Percentiles rank a stretch among this genome's conserved stretches.
Evolutionary conservation across 2,113 vertebrate genomes (phyloP).

Genomic region (Tretioscincus oriximinensis): DNA sequence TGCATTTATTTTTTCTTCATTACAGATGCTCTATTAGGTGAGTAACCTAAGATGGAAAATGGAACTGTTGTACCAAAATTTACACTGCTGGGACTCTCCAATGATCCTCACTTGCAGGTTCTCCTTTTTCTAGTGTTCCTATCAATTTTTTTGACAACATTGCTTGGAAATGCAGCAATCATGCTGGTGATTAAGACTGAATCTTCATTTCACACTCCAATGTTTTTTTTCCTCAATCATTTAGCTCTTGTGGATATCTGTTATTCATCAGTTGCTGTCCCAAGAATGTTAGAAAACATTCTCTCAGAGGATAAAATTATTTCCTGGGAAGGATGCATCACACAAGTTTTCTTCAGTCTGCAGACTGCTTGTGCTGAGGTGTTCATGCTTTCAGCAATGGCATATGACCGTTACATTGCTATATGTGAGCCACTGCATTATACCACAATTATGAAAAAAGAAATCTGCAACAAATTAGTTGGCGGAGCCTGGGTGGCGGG

Average conservation of each 20-base stretch:
- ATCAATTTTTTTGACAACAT: neutral
- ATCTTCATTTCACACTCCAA: neutral
- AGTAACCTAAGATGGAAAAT: neutral
- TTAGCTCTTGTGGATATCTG: constrained; percentile 24
- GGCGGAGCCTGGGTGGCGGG: neutral
- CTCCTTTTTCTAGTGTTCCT: constrained; percentile 34
- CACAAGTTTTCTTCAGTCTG: constrained; percentile 27
- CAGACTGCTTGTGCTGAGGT: neutral
- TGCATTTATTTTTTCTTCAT: neutral
- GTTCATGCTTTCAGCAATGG: neutral
- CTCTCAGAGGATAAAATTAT: constrained; percentile 16
- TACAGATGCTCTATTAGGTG: neutral
- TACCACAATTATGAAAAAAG: neutral
- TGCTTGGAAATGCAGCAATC: constrained; percentile 17
- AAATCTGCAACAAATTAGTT: neutral
- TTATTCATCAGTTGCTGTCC: neutral
- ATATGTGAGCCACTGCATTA: constrained; percentile 3
- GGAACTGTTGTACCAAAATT: constrained; percentile 9
- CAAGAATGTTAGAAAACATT: constrained; percentile 27
- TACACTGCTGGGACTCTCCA: constrained; percentile 39
- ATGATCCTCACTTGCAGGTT: neutral
- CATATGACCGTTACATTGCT: neutral
- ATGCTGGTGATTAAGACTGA: constrained; percentile 3
- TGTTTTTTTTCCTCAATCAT: constrained; percentile 32
- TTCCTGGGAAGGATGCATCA: constrained; percentile 4